Base-by-base conservation (phyloP, 53 echinoderm and acorn worm species). In the Echinarachnius parma region DNA sequence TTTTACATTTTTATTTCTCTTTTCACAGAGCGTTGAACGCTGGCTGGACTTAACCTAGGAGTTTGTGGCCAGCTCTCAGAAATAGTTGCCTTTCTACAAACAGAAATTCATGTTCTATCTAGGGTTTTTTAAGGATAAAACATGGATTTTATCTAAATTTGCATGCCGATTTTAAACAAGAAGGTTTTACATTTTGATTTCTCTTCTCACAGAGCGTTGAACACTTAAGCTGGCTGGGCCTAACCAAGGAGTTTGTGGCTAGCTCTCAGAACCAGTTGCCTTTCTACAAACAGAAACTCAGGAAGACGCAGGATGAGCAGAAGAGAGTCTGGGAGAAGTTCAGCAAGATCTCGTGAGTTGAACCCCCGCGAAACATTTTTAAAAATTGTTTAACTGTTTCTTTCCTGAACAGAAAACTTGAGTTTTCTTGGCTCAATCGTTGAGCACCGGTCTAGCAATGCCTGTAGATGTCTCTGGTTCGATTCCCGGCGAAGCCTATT, bases 11-110 rank as follows among this genome's bases (percentile, higher is more conserved):
- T n/a, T n/a, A n/a, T n/a, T n/a, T 39, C 39, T 39, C 7, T 39
- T 59, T 60, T 62, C 46, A 21, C 80, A 98, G 91, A 82, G 88
- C 57, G 91, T 98, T 2, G 98, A 96, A 59, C 98, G 98, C 66
- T 98, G 98, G 98, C 61, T 98, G 9, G 98, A 92, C 36, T 77
- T 91, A 18, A 92, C 88, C 59, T 92, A 98, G 74, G 92, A 98
- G 37, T 80, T 98, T 31, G 85, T 82, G 21, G 87, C 84, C 9
- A 90, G 87, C 37, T 84, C 96, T 8, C 82, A 92, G 31, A 76
- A 87, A 49, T 66, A 81, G 34, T 83, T 89, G 76, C 93, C 93
- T 77, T 98, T 98, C 66, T 98, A 84, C 62, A 82, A 77, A 62
- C 79, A 64, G 77, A 92, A 83, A 77, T 78, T 98, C 34, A 92